Conservation (phyloP, 2,888 invertebrate genomes). For the Euspilapteryx auroguttella region DNA sequence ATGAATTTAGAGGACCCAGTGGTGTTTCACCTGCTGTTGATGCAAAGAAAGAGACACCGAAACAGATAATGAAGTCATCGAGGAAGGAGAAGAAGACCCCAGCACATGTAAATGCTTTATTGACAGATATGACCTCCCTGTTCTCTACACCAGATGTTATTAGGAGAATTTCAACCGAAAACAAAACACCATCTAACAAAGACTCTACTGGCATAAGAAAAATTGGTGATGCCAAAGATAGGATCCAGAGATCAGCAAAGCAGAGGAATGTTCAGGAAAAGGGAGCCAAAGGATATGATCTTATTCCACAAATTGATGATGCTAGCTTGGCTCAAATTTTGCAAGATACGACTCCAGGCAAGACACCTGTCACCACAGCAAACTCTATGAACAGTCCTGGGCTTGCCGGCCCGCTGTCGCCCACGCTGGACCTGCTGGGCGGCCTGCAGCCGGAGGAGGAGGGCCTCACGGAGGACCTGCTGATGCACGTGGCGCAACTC, state of each 20-base stretch:
- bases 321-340: conserved; percentile 49
- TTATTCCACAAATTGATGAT: conserved; percentile 50
- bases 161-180: conserved; percentile 63
- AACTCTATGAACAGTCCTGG: conserved; percentile 47
- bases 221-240: conserved; percentile 16
- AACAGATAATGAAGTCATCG: conserved; percentile 31
- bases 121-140: conserved; percentile 67
- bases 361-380: conserved; percentile 23
- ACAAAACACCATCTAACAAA: conserved; percentile 47
- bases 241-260: conserved; percentile 1
- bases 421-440: conserved; percentile 60
- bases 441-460: conserved; percentile 67
- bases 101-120: conserved; percentile 55
- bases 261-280: conserved; percentile 16
- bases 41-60: conserved; percentile 35
- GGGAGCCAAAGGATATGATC: conserved; percentile 29
- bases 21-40: conserved; percentile 15
- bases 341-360: conserved; percentile 33
- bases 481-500: conserved; percentile 73
- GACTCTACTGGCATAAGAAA: conserved; percentile 22
- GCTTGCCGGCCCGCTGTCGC: conserved; percentile 56
- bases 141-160: conserved; percentile 82
- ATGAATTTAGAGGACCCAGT: conserved; percentile 18
- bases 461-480: conserved; percentile 68
- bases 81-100: conserved; percentile 64